A percentile compares a stretch with the other conserved stretches of the same genome.
Evolutionary conservation across 2,888 invertebrate genomes (phyloP).

Genomic region (Ichneumon xanthorius): DNA sequence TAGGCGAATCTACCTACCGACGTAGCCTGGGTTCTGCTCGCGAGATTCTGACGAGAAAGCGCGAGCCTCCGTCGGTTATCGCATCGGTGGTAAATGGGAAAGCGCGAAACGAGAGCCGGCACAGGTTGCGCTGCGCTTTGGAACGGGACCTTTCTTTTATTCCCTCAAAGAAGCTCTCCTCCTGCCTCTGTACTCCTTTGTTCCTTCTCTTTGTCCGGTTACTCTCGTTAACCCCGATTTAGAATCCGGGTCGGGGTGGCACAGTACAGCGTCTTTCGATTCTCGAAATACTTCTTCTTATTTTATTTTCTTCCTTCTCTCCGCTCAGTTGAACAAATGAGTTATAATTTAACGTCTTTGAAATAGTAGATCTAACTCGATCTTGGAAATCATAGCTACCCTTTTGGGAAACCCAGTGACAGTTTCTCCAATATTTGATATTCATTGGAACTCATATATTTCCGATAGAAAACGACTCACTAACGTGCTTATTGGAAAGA

Average conservation of each 20-base stretch:
- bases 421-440: too few species aligned
- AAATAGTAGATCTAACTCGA: not conserved
- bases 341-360: not conserved
- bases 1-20: constrained; percentile 34
- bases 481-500: too few species aligned
- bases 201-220: constrained; percentile 37
- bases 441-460: too few species aligned
- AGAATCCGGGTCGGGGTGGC: constrained; percentile 33
- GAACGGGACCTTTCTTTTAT: constrained; percentile 29
- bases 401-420: too few species aligned
- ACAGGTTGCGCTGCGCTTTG: constrained; percentile 32
- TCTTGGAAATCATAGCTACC: not conserved
- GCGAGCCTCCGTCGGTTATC: constrained; percentile 72
- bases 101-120: constrained; percentile 59
- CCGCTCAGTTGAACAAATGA: not conserved
- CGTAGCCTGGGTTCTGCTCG: constrained; percentile 21
- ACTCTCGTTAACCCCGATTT: constrained; percentile 56
- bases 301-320: not conserved
- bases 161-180: constrained; percentile 47
- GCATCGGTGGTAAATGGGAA: constrained; percentile 70
- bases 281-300: constrained; percentile 44
- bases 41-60: constrained; percentile 42
- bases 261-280: constrained; percentile 53
- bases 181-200: constrained; percentile 10
- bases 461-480: too few species aligned